Evolutionary conservation across 2,797 vertebrate genomes (phyloP).

Genomic region (Falco novaeseelandiae): DNA sequence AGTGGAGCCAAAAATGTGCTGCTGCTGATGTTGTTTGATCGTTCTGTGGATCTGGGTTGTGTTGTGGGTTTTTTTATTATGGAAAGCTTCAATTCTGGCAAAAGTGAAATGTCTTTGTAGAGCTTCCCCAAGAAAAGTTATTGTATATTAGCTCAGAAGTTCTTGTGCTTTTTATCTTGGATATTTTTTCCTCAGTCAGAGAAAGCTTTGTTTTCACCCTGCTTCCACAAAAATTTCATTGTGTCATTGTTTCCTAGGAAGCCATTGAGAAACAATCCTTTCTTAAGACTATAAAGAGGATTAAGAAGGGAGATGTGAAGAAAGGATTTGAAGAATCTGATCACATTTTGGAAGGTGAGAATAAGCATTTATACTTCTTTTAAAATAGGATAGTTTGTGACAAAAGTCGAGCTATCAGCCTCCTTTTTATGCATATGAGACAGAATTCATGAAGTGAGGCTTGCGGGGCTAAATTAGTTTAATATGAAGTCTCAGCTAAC

Average conservation of each 20-base stretch:
- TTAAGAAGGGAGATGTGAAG: slow-evolving; percentile 87
- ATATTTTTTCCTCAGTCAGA: not conserved
- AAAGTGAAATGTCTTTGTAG: not conserved
- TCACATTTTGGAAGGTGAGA: slow-evolving; percentile 87
- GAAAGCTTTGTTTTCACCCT: not conserved
- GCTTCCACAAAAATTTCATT: not conserved
- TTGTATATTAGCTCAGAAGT: not conserved
- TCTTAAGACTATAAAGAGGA: slow-evolving; percentile 79
- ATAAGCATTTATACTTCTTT: not conserved
- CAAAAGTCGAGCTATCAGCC: not conserved
- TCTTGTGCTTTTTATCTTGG: not conserved
- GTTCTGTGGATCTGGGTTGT: not conserved
- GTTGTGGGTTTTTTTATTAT: not conserved
- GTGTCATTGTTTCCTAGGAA: slow-evolving; percentile 79
- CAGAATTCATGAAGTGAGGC: not conserved
- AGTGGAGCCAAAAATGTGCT: not conserved
- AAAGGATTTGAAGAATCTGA: slow-evolving; percentile 91
- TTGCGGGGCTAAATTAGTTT: not conserved
- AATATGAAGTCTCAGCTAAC: not conserved
- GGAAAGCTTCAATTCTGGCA: not conserved
- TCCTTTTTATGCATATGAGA: not conserved
- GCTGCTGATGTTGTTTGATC: not conserved
- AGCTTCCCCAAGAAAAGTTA: not conserved
- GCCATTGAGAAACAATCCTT: slow-evolving; percentile 90
- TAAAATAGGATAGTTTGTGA: not conserved